Conservation (phyloP, 30 jellyfish, hydroid and myxozoan species). For the Pelagia noctiluca region DNA sequence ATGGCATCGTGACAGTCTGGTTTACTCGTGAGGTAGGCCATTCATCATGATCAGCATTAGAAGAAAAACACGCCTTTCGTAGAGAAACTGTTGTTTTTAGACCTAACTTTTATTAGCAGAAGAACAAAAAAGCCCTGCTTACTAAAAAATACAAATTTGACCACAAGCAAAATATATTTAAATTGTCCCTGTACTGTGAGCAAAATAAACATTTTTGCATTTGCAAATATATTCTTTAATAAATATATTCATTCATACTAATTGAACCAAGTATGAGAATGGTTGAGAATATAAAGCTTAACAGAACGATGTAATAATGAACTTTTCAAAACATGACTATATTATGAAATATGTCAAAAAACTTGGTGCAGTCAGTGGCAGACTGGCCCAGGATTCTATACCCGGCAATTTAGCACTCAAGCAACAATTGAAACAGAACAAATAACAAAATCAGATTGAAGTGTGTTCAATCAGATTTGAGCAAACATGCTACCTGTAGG, state of each 20-base stretch:
- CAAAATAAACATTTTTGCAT: not conserved
- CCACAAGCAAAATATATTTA: conserved; percentile 1
- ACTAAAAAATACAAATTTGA: not conserved
- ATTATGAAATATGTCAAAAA: not conserved
- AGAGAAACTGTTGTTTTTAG: not conserved
- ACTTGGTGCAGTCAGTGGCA: conserved; percentile 9
- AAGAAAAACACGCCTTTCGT: conserved; percentile 1
- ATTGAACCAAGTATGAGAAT: not conserved
- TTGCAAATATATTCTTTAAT: not conserved
- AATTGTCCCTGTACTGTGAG: conserved; percentile 6
- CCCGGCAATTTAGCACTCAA: not conserved
- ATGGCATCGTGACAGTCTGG: conserved; percentile 27
- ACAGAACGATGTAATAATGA: not conserved
- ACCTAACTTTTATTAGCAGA: not conserved
- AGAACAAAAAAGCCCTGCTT: conserved; percentile 2
- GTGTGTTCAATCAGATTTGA: conserved; percentile 3
- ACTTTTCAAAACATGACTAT: conserved; percentile 1
- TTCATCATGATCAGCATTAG: conserved; percentile 16
- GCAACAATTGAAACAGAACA: conserved; percentile 3
- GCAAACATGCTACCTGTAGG: conserved; percentile 8
- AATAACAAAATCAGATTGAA: not conserved
- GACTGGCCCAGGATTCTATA: conserved; percentile 5
- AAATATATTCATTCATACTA: not conserved
- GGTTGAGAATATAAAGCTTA: not conserved
- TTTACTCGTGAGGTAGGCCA: conserved; percentile 25